Conservation (phyloP, 2,888 invertebrate species). For the Metalampra italica region DNA sequence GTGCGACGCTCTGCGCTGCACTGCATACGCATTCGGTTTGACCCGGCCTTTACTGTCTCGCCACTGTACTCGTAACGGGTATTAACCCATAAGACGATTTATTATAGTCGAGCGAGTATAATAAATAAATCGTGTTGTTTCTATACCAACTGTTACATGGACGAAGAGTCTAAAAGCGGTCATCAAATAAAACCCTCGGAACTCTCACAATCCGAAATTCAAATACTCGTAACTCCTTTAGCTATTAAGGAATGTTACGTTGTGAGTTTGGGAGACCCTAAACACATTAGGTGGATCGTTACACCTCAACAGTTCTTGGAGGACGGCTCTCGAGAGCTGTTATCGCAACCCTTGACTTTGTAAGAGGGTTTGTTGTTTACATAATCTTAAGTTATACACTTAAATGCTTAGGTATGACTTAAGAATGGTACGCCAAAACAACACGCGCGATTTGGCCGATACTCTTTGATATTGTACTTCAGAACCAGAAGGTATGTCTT, state of each 20-base stretch:
- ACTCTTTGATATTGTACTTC: no score
- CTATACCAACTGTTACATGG: no score
- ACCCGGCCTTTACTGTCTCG: no score
- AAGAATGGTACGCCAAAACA: no score
- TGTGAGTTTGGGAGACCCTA: conserved; percentile 11
- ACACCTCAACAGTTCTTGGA: conserved; percentile 20
- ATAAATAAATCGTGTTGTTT: no score
- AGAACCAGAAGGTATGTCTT: no score
- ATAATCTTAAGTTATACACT: not conserved
- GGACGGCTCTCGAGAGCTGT: conserved; percentile 24
- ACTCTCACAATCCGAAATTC: conserved; percentile 13
- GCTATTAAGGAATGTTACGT: not conserved
- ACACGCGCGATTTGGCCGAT: no score
- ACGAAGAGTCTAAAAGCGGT: not conserved
- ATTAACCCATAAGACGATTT: no score
- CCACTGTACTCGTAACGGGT: no score
- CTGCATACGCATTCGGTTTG: no score
- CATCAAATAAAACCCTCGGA: conserved; percentile 4
- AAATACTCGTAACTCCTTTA: not conserved
- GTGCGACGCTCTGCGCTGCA: no score
- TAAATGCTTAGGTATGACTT: not conserved
- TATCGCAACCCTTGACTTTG: conserved; percentile 17
- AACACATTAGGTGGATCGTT: conserved; percentile 21
- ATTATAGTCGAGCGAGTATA: no score
- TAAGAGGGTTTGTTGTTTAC: conserved; percentile 21